phyloP scores from a whole-genome alignment of 2,113 vertebrate species.

The Alexandromys fortis region DNA sequence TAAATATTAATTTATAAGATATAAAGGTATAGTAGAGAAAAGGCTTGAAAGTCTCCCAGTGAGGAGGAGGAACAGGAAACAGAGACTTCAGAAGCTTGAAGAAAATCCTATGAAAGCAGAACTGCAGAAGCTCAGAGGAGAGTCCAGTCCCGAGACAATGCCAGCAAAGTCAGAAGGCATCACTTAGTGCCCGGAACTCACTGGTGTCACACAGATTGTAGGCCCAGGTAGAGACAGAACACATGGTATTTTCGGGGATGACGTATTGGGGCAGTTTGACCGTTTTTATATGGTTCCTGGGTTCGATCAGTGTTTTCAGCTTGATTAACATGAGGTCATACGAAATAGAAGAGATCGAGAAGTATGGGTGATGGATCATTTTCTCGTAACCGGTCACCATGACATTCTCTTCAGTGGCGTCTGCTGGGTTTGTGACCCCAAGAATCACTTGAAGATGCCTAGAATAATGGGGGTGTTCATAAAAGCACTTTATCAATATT shows the following conservation, averaged over 20 bases:
- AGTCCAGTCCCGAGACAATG: background rate
- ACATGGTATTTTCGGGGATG: background rate
- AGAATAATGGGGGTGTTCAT: background rate
- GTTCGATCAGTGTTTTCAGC: background rate
- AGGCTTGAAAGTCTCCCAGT: background rate
- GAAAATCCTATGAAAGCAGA: background rate
- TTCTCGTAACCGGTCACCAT: conserved; percentile 41
- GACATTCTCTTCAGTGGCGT: background rate
- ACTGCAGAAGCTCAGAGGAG: background rate
- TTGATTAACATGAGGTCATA: conserved; percentile 76
- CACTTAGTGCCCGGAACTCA: background rate
- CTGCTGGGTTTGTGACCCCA: conserved; percentile 63
- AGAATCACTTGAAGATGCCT: conserved; percentile 57
- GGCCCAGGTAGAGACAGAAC: conserved; percentile 72
- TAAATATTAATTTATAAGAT: background rate
- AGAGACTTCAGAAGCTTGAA: background rate
- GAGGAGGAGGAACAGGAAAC: background rate
- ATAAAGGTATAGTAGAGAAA: background rate
- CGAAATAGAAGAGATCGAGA: conserved; percentile 12
- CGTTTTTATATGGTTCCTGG: background rate
- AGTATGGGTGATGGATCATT: conserved; percentile 67
- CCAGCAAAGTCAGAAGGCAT: background rate
- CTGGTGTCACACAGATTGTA: conserved; percentile 34
- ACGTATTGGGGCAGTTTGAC: background rate
- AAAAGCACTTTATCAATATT: background rate